Evolutionary conservation across 2,797 vertebrate genomes (phyloP).

Genomic region (Momotus momota): DNA sequence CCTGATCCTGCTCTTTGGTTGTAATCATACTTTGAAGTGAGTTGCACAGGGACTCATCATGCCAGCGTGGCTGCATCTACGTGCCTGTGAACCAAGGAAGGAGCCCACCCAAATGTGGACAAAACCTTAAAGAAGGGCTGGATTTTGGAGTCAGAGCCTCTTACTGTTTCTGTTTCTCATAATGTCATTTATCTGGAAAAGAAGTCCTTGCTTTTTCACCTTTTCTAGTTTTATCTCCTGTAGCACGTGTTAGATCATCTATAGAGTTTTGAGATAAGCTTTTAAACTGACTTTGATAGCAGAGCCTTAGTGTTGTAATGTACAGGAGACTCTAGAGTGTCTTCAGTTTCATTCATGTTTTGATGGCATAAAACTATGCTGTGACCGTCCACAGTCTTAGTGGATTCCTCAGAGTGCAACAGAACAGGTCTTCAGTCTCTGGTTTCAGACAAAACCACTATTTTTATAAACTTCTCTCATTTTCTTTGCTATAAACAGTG

Average conservation of each 20-base stretch:
- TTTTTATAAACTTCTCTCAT: conserved; percentile 20
- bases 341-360: not conserved
- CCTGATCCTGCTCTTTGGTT: not conserved
- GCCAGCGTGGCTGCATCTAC: not conserved
- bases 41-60: not conserved
- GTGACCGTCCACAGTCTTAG: not conserved
- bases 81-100: not conserved
- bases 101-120: not conserved
- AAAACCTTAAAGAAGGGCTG: not conserved
- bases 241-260: not conserved
- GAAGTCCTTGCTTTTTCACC: not conserved
- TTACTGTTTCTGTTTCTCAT: not conserved
- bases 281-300: not conserved
- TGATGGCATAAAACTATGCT: not conserved
- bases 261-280: not conserved
- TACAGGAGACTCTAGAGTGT: not conserved
- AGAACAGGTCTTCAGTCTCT: not conserved
- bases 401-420: not conserved
- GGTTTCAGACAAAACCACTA: not conserved
- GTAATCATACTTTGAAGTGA: not conserved
- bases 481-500: conserved; percentile 26
- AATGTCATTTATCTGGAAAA: not conserved
- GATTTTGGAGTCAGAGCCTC: not conserved
- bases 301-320: not conserved
- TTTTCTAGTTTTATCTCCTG: not conserved